phyloP scores from a whole-genome alignment of 2,797 vertebrate genomes.

The Centroberyx gerrardi region DNA sequence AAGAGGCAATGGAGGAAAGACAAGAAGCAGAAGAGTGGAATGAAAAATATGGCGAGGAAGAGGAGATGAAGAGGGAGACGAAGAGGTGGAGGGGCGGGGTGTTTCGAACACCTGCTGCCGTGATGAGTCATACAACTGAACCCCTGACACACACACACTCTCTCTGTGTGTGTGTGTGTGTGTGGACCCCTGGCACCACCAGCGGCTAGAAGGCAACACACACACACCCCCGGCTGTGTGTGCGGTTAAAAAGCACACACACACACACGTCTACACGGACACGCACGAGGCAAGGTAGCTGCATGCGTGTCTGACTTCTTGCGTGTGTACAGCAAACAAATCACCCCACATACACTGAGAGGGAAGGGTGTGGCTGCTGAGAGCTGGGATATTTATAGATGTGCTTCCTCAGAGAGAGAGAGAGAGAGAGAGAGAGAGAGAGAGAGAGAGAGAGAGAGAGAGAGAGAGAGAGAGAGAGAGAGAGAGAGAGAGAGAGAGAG shows the following conservation, averaged over 20 bases:
- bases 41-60: constrained; percentile 29
- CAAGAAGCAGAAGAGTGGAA: constrained; percentile 30
- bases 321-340: constrained; percentile 75
- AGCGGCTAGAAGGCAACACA: constrained; percentile 14
- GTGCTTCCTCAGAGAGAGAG: constrained; percentile 73
- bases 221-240: not conserved
- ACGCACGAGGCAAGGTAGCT: constrained; percentile 55
- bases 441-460: constrained; percentile 11
- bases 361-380: constrained; percentile 76
- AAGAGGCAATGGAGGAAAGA: constrained; percentile 33
- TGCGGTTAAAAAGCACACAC: constrained; percentile 37
- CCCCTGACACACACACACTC: constrained; percentile 10
- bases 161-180: too few relatives aligned
- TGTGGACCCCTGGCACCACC: constrained; percentile 13
- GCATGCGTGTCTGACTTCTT: constrained; percentile 59
- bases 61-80: constrained; percentile 26
- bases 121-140: constrained; percentile 70
- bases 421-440: constrained; percentile 32
- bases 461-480: constrained; percentile 36
- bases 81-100: constrained; percentile 33
- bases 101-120: constrained; percentile 72
- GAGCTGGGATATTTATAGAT: constrained; percentile 81
- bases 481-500: constrained; percentile 46
- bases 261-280: constrained; percentile 40
- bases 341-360: constrained; percentile 36